phyloP scores from a whole-genome alignment of 2,113 vertebrate species.

The Narcine bancroftii region DNA sequence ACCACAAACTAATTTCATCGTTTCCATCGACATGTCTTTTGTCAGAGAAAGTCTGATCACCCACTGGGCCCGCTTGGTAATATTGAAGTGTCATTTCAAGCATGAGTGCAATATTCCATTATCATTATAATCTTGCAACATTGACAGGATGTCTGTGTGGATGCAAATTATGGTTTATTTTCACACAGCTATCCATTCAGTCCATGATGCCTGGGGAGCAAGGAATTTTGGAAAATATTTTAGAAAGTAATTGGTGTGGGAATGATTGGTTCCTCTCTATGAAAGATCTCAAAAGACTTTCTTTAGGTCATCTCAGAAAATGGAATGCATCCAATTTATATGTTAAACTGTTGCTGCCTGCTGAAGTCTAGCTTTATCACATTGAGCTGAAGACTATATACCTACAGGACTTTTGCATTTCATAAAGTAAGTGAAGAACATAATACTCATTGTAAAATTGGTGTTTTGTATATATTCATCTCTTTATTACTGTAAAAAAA shows the following conservation, averaged over 20 bases:
- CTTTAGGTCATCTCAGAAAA: not conserved
- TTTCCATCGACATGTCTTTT: not conserved
- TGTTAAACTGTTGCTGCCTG: not conserved
- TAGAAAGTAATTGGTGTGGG: not conserved
- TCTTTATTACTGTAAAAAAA: not conserved
- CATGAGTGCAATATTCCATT: not conserved
- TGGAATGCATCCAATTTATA: not conserved
- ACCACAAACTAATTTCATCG: not conserved
- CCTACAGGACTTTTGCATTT: not conserved
- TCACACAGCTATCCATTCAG: not conserved
- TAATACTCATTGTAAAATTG: not conserved
- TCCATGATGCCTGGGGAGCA: not conserved
- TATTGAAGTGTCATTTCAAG: not conserved
- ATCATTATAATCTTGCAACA: not conserved
- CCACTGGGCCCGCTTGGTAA: not conserved
- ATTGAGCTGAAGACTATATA: not conserved
- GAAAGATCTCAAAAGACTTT: not conserved
- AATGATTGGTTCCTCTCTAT: not conserved
- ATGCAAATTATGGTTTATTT: not conserved
- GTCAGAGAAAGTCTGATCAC: not conserved
- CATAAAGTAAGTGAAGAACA: not conserved
- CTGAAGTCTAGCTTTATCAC: not conserved
- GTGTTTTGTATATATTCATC: not conserved
- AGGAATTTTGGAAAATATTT: not conserved
- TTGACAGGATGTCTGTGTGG: not conserved